Conservation (phyloP, 2,888 invertebrate species). For the Anorthoa munda region DNA sequence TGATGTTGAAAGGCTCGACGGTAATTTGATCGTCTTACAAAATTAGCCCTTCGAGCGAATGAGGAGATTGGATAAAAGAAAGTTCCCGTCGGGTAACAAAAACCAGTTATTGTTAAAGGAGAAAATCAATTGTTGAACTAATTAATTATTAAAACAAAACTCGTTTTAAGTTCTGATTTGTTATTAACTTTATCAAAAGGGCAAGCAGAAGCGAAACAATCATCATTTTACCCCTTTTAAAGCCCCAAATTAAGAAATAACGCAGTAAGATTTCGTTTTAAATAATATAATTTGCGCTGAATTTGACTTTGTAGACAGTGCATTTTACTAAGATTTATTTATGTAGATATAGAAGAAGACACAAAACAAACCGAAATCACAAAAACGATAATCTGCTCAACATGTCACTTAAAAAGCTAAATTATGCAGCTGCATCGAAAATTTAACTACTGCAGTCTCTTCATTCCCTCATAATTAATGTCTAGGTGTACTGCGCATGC, state of each 20-base stretch:
- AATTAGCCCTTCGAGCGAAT: slow-evolving; percentile 73
- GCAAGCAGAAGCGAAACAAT: background rate
- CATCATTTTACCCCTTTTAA: background rate
- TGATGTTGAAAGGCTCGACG: slow-evolving; percentile 70
- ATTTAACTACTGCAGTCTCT: slow-evolving; percentile 30
- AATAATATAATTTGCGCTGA: background rate
- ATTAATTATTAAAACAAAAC: slow-evolving; percentile 50
- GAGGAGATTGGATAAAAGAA: slow-evolving; percentile 77
- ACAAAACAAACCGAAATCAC: background rate
- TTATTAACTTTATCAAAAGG: slow-evolving; percentile 23
- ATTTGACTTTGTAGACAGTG: background rate
- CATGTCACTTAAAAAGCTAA: slow-evolving; percentile 7
- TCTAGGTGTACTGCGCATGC: slow-evolving; percentile 36
- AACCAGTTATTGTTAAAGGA: slow-evolving; percentile 59
- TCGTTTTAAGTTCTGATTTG: slow-evolving; percentile 40
- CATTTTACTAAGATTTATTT: background rate
- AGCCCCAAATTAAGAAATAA: background rate
- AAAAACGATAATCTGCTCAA: background rate
- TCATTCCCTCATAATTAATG: slow-evolving; percentile 28
- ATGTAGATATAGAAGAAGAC: no score
- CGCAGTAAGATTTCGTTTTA: background rate
- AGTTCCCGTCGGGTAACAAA: slow-evolving; percentile 54
- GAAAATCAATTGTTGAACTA: slow-evolving; percentile 65
- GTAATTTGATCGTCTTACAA: slow-evolving; percentile 81
- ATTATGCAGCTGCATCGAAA: slow-evolving; percentile 22